Evolutionary conservation across 2,888 invertebrate species (phyloP).

Genomic region (Cephus spinipes): DNA sequence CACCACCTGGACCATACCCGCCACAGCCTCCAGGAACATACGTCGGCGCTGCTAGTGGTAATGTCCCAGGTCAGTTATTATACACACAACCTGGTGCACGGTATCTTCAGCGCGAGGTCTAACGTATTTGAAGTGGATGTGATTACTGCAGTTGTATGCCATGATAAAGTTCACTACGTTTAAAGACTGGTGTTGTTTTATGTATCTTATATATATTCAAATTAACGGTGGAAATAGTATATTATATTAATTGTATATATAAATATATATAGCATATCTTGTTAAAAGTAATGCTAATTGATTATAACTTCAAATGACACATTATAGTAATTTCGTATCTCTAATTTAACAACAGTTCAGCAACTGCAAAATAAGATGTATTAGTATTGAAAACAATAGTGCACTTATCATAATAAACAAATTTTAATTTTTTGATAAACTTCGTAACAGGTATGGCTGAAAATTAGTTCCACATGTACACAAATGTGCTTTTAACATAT

Average conservation of each 20-base stretch:
- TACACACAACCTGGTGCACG: slow-evolving; percentile 60
- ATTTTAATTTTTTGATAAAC: not conserved
- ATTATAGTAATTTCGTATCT: not conserved
- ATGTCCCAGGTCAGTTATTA: slow-evolving; percentile 55
- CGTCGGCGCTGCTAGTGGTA: slow-evolving; percentile 54
- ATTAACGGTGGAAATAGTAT: not conserved
- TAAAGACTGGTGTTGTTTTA: not conserved
- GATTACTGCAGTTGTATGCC: not conserved
- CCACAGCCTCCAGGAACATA: slow-evolving; percentile 56
- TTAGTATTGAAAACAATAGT: not conserved
- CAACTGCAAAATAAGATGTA: not conserved
- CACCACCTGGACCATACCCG: slow-evolving; percentile 55
- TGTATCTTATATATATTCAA: not conserved
- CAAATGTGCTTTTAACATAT: not conserved
- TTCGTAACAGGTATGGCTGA: not conserved
- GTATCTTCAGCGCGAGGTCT: slow-evolving; percentile 59
- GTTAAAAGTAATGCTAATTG: not conserved
- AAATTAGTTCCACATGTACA: not conserved
- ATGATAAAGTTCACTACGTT: not conserved
- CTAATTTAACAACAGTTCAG: not conserved
- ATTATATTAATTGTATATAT: not conserved
- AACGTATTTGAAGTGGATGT: not conserved
- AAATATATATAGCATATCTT: not conserved
- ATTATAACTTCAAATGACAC: not conserved
- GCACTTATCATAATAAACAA: not conserved